Conservation (phyloP, 2,797 vertebrate genomes). For the Ambastaia sidthimunki region DNA sequence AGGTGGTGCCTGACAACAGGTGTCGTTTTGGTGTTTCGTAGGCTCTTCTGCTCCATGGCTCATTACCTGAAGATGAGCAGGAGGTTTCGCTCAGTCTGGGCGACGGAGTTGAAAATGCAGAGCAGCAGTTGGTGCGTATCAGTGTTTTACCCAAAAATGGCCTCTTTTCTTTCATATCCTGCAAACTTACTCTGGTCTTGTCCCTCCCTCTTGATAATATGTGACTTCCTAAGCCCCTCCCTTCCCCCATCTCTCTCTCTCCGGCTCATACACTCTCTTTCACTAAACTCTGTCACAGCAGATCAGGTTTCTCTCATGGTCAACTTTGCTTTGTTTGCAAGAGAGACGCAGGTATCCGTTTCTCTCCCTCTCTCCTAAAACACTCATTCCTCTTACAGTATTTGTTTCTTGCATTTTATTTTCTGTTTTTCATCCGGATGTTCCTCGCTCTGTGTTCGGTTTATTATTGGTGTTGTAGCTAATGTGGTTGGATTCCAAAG, state of each 20-base stretch:
- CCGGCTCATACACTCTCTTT: slow-evolving; percentile 8
- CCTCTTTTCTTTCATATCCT: slow-evolving; percentile 17
- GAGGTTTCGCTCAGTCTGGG: slow-evolving; percentile 84
- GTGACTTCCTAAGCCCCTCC: slow-evolving; percentile 6
- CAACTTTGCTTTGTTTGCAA: slow-evolving; percentile 54
- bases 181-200: neutral
- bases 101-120: slow-evolving; percentile 77
- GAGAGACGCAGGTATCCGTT: slow-evolving; percentile 51
- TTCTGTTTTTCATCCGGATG: slow-evolving; percentile 5
- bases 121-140: slow-evolving; percentile 89
- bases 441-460: neutral
- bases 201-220: slow-evolving; percentile 22
- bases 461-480: neutral
- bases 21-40: slow-evolving; percentile 60
- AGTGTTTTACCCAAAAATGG: neutral
- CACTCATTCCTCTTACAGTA: slow-evolving; percentile 1
- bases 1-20: neutral
- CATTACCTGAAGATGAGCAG: slow-evolving; percentile 91
- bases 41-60: slow-evolving; percentile 92
- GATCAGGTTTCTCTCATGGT: slow-evolving; percentile 52
- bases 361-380: slow-evolving; percentile 34
- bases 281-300: slow-evolving; percentile 6
- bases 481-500: slow-evolving; percentile 22
- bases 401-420: slow-evolving; percentile 19
- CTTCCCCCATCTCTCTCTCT: neutral